A percentile compares a stretch with the other conserved stretches of the same genome.
Evolutionary conservation across 92 coral and sea anemone genomes (phyloP).

Genomic region (Scolanthus callimorphus): DNA sequence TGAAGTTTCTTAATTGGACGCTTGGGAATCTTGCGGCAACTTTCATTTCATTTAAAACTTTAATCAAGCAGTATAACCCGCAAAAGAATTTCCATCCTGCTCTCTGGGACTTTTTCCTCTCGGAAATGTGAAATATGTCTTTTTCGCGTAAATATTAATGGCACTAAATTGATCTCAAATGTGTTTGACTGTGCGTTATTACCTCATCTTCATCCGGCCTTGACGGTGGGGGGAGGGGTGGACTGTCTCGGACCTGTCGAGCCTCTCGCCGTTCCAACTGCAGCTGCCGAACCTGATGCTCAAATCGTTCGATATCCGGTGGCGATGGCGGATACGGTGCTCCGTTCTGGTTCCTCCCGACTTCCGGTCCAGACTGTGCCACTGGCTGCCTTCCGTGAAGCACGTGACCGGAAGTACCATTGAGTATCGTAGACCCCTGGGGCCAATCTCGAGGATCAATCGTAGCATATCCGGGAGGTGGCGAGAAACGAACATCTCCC

Average conservation of each 20-base stretch:
- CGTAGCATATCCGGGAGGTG: slow-evolving; percentile 49
- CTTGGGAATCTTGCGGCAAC: too few species aligned
- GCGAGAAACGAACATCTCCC: slow-evolving; percentile 34
- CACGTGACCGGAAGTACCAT: slow-evolving; percentile 28
- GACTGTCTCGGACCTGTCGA: slow-evolving; percentile 13
- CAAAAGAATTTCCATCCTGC: too few species aligned
- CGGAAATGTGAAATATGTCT: too few species aligned
- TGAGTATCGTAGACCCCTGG: slow-evolving; percentile 22
- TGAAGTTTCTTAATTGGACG: too few species aligned
- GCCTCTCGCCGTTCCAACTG: slow-evolving; percentile 61
- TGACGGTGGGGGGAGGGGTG: not conserved
- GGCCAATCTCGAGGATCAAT: slow-evolving; percentile 49
- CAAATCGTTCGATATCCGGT: slow-evolving; percentile 60
- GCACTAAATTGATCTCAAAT: too few species aligned
- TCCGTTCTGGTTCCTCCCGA: slow-evolving; percentile 25
- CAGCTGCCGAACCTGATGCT: slow-evolving; percentile 55
- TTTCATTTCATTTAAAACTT: too few species aligned
- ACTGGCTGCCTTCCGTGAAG: slow-evolving; percentile 50
- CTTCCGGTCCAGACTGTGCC: slow-evolving; percentile 39
- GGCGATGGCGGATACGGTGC: slow-evolving; percentile 20
- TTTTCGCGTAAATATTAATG: too few species aligned
- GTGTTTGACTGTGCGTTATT: not conserved
- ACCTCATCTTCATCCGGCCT: not conserved
- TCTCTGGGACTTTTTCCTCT: too few species aligned
- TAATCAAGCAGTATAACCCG: too few species aligned